Evolutionary conservation across 2,797 vertebrate species (phyloP), one percentile per base, ranked within the genome.

Genomic region (Enteromius viviparus): DNA sequence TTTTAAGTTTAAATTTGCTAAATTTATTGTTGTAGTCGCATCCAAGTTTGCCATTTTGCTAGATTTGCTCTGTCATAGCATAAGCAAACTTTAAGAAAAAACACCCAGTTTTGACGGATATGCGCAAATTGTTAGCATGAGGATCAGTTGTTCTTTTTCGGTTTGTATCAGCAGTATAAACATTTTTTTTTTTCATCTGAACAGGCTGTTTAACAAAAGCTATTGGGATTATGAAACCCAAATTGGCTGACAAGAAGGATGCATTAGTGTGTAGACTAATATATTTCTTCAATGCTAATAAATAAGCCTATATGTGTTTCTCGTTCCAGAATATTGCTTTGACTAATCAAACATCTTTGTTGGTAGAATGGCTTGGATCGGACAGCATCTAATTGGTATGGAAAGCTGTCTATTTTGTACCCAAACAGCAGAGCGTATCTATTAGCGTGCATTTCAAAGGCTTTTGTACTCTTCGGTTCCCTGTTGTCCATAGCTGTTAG

Each of bases 291-390:
- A 79, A 32, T 37, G 76, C 29, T 55, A 42, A 55, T 15, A 78
- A 15, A 51, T 40, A 19, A 49, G 34, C n/a, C 21, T 64, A 47
- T 62, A 19, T 42, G 29, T 2, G 0, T 29, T 17, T 51, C 84
- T 76, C 62, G 51, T 85, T 91, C 78, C 77, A 88, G 86, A 84
- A 84, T 89, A 65, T 83, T 86, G 76, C 12, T 34, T 34, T 65
- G 10, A 65, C 26, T 78, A 78, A 64, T 78, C 76, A 49, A 26
- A 49, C 17, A 6, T 15, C 15, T 40, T 62, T 60, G 60, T 75
- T 47, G 40, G 78, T 19, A 0, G 32, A n/a, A 23, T n/a, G 47
- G 17, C n/a, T 70, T 49, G 32, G 76, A 40, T 60, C 75, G 65
- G 82, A 64, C 14, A 1, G 23, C 14, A 21, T 1, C 40, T 70